phyloP scores from a whole-genome alignment of 2,888 invertebrate species.

The Tinea pellionella region DNA sequence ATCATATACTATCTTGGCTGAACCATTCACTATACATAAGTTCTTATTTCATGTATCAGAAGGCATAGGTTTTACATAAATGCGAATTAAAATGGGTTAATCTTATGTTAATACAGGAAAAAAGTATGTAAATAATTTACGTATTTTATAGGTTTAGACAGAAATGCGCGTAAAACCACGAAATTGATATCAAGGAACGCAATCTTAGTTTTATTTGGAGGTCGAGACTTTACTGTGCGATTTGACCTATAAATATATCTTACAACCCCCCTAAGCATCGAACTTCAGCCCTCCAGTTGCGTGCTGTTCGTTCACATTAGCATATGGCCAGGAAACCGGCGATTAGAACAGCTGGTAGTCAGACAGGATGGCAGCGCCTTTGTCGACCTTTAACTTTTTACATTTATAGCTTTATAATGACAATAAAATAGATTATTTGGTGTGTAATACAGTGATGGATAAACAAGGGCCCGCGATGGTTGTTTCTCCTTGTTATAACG shows the following conservation, averaged over 20 bases:
- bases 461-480: too few relatives aligned
- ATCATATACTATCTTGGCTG: too few relatives aligned
- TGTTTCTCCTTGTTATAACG: too few relatives aligned
- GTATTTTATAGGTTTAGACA: background rate
- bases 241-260: slow-evolving; percentile 10
- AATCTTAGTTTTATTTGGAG: slow-evolving; percentile 7
- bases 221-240: background rate
- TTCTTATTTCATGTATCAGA: too few relatives aligned
- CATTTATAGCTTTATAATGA: background rate
- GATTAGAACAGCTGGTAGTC: slow-evolving; percentile 34
- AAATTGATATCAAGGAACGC: slow-evolving; percentile 3
- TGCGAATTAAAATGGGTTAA: background rate
- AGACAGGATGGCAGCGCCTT: slow-evolving; percentile 34
- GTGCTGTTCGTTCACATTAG: slow-evolving; percentile 43
- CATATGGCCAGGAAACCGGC: slow-evolving; percentile 51
- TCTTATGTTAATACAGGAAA: background rate
- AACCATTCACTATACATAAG: too few relatives aligned
- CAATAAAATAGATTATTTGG: too few relatives aligned
- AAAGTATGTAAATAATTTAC: background rate
- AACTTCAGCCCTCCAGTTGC: slow-evolving; percentile 27
- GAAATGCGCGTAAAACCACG: slow-evolving; percentile 1
- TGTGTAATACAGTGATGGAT: too few relatives aligned
- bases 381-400: slow-evolving; percentile 16
- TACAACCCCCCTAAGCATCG: slow-evolving; percentile 2
- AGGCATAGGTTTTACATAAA: too few relatives aligned